Evolutionary conservation across 2,113 vertebrate genomes (phyloP), one percentile per base, ranked within the genome.

Genomic region (Petrocephalus microphthalmus): DNA sequence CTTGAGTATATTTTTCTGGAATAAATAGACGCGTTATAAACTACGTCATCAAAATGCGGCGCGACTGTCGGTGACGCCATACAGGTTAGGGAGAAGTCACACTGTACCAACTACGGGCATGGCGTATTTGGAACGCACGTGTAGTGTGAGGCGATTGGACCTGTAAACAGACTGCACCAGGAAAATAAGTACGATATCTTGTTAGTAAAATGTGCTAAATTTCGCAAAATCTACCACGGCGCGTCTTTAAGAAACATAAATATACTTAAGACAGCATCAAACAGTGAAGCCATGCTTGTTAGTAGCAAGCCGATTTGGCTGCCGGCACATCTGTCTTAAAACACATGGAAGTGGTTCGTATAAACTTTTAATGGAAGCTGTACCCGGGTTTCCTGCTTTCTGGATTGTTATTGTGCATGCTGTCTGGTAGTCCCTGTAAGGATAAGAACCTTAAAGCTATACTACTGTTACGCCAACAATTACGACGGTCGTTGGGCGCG

Each of bases 21-120:
- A 78, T 19, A 67, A 29, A 37, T 74, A 0, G 67, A 37, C n/a
- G 15, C 1, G 13, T 17, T 74, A 37, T 74, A 7, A 42, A 42
- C 11, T 15, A 84, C 85, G 85, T 45, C 33, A 86, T 60, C 54
- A 86, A n/a, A 64, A n/a, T 20, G 85, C 85, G 85, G 45, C 53
- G 7, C 37, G 19, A 5, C 22, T 6, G 60, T 3, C 0, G 64
- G 20, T 86, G 56, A 86, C 85, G 54, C 6, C 47, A 64, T 7
- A n/a, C 37, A 22, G 29, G 84, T 64, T n/a, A 20, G 37, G 42
- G 56, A 42, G 33, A 25, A 22, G 20, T 60, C 15, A 15, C 33
- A 20, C 13, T 54, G 25, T 60, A 33, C 81, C 45, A n/a, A 22
- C 45, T 49, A 54, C 10, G 49, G 52, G 33, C 52, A 85, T 85